Evolutionary conservation across 1,140 invertebrate species (phyloP).

Genomic region (Lordiphosa stackelbergi): DNA sequence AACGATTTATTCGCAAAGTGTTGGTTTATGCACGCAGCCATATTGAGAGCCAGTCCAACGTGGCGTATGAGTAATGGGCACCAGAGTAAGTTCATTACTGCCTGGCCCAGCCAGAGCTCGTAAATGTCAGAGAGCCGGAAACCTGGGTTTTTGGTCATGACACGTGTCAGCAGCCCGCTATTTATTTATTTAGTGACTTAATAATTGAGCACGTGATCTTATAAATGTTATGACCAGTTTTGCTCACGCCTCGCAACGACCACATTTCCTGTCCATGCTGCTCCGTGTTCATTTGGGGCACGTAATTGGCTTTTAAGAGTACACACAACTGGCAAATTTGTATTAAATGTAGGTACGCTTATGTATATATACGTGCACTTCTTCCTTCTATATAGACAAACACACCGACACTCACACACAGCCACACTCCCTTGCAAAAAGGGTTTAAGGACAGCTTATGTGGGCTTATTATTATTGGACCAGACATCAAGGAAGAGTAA

Average conservation of each 20-base stretch:
- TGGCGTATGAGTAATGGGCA: slow-evolving; percentile 64
- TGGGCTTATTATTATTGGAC: slow-evolving; percentile 47
- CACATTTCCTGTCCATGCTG: not conserved
- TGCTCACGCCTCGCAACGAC: slow-evolving; percentile 16
- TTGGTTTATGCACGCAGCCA: not conserved
- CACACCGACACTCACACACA: not conserved
- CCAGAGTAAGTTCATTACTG: slow-evolving; percentile 43
- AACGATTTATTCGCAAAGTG: slow-evolving; percentile 40
- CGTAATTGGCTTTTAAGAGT: slow-evolving; percentile 68
- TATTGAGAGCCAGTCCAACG: slow-evolving; percentile 12
- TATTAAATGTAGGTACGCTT: slow-evolving; percentile 57
- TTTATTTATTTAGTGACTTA: slow-evolving; percentile 75
- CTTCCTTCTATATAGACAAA: no score
- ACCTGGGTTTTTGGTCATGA: slow-evolving; percentile 22
- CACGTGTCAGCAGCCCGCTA: slow-evolving; percentile 61
- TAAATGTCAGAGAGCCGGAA: slow-evolving; percentile 26
- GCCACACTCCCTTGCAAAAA: slow-evolving; percentile 46
- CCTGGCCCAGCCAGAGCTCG: slow-evolving; percentile 18
- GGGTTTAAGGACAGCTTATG: slow-evolving; percentile 67
- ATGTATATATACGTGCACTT: no score
- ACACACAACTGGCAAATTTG: slow-evolving; percentile 52
- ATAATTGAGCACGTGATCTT: slow-evolving; percentile 75
- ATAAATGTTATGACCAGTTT: slow-evolving; percentile 58
- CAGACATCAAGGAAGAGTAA: slow-evolving; percentile 21
- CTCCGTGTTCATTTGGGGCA: slow-evolving; percentile 47